phyloP scores from a whole-genome alignment of 1,140 invertebrate species.

The Holotrichia oblita region DNA sequence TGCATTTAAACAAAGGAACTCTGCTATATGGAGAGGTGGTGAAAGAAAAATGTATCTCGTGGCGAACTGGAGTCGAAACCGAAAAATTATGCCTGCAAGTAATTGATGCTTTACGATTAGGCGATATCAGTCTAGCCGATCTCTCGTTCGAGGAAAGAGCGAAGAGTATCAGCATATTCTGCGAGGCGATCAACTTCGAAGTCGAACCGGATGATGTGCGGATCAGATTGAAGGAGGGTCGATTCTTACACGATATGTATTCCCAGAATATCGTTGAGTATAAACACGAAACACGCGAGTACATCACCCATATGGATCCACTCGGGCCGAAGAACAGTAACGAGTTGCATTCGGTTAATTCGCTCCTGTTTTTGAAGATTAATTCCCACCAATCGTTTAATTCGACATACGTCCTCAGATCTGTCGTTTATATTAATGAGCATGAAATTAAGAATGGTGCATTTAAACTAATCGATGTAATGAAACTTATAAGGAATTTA shows the following conservation, averaged over 20 bases:
- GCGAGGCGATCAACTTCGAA: slow-evolving; percentile 55
- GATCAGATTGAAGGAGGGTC: slow-evolving; percentile 50
- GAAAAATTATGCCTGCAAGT: slow-evolving; percentile 74
- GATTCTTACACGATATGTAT: not conserved
- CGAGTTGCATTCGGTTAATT: slow-evolving; percentile 51
- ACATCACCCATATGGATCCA: slow-evolving; percentile 37
- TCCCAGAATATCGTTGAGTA: not conserved
- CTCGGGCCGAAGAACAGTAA: slow-evolving; percentile 43
- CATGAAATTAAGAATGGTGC: not conserved
- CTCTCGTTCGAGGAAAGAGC: slow-evolving; percentile 70
- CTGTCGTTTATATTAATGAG: slow-evolving; percentile 48
- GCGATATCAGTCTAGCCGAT: slow-evolving; percentile 76
- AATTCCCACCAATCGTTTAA: slow-evolving; percentile 51
- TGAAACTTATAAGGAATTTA: not conserved
- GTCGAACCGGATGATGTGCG: slow-evolving; percentile 47
- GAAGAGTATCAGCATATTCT: slow-evolving; percentile 40
- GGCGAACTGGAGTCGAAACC: slow-evolving; percentile 63
- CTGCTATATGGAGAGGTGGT: slow-evolving; percentile 84
- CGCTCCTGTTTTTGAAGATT: slow-evolving; percentile 54
- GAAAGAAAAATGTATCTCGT: slow-evolving; percentile 72
- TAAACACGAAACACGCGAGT: slow-evolving; percentile 25
- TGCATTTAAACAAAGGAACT: slow-evolving; percentile 78
- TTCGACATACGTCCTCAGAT: slow-evolving; percentile 51
- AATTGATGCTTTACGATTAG: slow-evolving; percentile 83
- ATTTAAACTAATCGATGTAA: not conserved